Conservation (phyloP, 2,888 invertebrate species). For the Pristionchus japonicus region DNA sequence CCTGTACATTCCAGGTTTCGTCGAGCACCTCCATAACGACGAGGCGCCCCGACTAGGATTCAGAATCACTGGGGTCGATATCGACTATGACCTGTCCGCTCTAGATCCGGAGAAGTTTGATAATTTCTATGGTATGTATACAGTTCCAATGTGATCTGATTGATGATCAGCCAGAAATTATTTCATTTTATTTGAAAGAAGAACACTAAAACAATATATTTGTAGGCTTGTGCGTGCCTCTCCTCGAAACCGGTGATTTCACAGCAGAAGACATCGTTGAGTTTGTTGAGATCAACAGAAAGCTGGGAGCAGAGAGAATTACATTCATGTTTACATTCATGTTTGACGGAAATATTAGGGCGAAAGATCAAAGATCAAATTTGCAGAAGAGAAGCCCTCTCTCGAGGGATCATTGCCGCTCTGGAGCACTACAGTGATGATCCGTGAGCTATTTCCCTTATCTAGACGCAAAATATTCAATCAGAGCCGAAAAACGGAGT, state of each 20-base stretch:
- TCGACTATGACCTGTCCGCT: neutral
- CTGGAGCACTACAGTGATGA: neutral
- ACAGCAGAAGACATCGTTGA: neutral
- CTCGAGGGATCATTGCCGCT: neutral
- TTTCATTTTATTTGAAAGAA: neutral
- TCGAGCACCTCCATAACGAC: neutral
- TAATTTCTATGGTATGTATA: neutral
- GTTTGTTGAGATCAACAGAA: conserved; percentile 6
- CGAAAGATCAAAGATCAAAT: neutral
- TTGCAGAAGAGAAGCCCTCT: neutral
- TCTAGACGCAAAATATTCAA: neutral
- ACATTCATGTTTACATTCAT: neutral
- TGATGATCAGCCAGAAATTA: too few relatives aligned
- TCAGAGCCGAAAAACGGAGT: neutral
- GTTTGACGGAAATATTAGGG: neutral
- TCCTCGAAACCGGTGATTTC: neutral
- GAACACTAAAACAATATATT: neutral
- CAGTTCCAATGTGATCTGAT: too few relatives aligned
- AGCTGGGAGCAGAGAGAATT: neutral
- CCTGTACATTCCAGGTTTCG: too few relatives aligned
- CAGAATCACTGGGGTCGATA: neutral
- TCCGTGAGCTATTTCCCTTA: neutral
- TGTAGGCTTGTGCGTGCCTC: neutral
- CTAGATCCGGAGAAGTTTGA: neutral
- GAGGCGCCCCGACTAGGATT: conserved; percentile 4